phyloP scores from a whole-genome alignment of 1,140 invertebrate species.

The Cydia splendana region DNA sequence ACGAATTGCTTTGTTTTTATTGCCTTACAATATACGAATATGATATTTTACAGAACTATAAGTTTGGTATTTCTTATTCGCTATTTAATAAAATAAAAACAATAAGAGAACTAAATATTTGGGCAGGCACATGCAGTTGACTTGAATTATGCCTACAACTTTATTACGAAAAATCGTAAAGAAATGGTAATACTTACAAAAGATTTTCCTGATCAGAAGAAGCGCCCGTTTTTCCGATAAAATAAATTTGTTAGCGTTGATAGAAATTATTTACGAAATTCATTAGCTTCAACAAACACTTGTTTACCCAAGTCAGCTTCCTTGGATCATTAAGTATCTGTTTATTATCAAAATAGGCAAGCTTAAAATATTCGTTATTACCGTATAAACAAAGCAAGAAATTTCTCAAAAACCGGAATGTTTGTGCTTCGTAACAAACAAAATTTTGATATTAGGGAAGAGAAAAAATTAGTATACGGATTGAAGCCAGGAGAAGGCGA shows the following conservation, averaged over 20 bases:
- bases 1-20: too few species aligned
- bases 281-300: not conserved
- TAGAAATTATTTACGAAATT: not conserved
- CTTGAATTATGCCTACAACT: not conserved
- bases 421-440: slow-evolving; percentile 7
- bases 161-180: not conserved
- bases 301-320: not conserved
- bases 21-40: too few species aligned
- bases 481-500: not conserved
- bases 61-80: too few species aligned
- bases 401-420: slow-evolving; percentile 10
- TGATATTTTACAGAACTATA: too few species aligned
- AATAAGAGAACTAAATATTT: too few species aligned
- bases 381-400: slow-evolving; percentile 12
- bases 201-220: not conserved
- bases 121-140: not conserved
- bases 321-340: slow-evolving; percentile 3
- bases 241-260: not conserved
- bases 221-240: not conserved
- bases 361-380: not conserved
- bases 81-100: too few species aligned
- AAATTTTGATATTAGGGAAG: not conserved
- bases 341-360: slow-evolving; percentile 17
- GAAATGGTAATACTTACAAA: not conserved
- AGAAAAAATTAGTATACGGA: not conserved